These are phyloP conservation scores for Paguma larvata DNA, from an alignment of 2,797 vertebrate genomes.

Conservation along the genomic window DNA sequence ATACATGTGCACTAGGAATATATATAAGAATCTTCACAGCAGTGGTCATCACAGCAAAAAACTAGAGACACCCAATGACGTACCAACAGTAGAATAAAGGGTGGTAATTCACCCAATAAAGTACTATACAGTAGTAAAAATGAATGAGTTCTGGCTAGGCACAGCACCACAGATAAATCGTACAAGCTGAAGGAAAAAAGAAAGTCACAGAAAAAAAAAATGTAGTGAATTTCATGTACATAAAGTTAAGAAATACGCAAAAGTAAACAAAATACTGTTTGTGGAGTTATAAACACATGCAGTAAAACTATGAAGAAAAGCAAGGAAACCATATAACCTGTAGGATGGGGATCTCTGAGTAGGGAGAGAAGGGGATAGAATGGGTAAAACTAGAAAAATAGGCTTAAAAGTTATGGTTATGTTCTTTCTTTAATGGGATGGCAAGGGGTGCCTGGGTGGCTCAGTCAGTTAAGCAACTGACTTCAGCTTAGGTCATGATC, in stretches of 20 bases:
- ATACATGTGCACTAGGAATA: background rate
- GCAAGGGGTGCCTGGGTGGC: no score
- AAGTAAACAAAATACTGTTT: background rate
- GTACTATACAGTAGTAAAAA: background rate
- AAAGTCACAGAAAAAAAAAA: background rate
- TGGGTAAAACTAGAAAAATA: background rate
- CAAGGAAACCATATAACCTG: background rate
- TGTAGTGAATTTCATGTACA: background rate
- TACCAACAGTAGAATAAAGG: background rate
- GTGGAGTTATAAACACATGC: background rate
- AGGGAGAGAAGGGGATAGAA: background rate
- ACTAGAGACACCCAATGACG: background rate
- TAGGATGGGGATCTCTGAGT: background rate
- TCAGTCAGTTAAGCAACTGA: no score
- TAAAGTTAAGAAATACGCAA: background rate
- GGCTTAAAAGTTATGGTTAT: background rate
- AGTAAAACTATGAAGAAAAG: background rate
- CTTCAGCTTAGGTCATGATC: no score
- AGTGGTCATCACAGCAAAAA: background rate
- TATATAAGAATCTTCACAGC: background rate
- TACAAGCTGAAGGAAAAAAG: background rate
- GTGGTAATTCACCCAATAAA: background rate
- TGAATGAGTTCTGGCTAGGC: background rate
- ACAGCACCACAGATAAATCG: background rate
- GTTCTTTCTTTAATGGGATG: background rate